Evolutionary conservation across 2,888 invertebrate genomes (phyloP).

Genomic region (Nomada ruficornis): DNA sequence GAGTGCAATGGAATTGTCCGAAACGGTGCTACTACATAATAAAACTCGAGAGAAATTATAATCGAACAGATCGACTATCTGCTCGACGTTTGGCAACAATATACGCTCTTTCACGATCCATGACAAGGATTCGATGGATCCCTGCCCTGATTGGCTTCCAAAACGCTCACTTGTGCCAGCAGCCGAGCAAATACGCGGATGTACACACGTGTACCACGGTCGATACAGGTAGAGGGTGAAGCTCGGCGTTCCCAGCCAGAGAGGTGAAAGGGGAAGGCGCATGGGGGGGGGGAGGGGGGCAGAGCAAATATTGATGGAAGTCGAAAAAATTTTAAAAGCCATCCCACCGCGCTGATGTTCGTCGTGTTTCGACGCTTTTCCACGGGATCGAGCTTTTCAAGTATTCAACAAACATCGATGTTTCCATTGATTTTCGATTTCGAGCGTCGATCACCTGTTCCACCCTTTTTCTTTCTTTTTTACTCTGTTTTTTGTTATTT

Average conservation of each 20-base stretch:
- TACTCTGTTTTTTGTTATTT: background rate
- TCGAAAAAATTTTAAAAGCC: slow-evolving; percentile 72
- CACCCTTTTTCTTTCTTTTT: background rate
- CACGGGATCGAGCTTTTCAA: slow-evolving; percentile 61
- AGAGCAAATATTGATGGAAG: slow-evolving; percentile 71
- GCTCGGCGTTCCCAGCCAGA: slow-evolving; percentile 48
- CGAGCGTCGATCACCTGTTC: background rate
- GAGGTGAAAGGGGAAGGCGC: slow-evolving; percentile 18
- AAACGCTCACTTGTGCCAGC: slow-evolving; percentile 53
- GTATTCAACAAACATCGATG: slow-evolving; percentile 58
- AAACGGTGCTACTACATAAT: background rate
- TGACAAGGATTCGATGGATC: slow-evolving; percentile 48
- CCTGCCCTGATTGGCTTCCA: slow-evolving; percentile 61
- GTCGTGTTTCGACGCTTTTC: slow-evolving; percentile 43
- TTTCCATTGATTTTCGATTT: slow-evolving; percentile 41
- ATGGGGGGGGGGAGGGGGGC: slow-evolving; percentile 33
- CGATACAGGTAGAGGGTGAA: slow-evolving; percentile 59
- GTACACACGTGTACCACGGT: slow-evolving; percentile 57
- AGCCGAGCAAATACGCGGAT: slow-evolving; percentile 48
- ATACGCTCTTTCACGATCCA: slow-evolving; percentile 58
- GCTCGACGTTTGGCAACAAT: slow-evolving; percentile 67
- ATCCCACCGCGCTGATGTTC: slow-evolving; percentile 14
- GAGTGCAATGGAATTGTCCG: background rate
- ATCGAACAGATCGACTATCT: slow-evolving; percentile 54
- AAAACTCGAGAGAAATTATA: background rate